These are phyloP conservation scores for Exocentrus adspersus DNA, from an alignment of 2,888 invertebrate genomes.

Conservation along the genomic window DNA sequence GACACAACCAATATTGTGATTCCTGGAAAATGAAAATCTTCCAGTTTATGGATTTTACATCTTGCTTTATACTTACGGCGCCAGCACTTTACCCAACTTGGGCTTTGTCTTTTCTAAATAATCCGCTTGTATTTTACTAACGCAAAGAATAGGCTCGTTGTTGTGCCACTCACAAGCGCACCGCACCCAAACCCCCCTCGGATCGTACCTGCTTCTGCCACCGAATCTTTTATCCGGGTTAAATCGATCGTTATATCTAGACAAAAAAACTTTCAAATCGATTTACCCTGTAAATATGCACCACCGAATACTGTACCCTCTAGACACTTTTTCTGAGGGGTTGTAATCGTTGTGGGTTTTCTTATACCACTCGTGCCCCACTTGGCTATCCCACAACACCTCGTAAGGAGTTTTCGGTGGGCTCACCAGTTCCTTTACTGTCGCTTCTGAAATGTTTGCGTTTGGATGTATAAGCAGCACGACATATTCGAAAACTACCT, in stretches of 20 bases:
- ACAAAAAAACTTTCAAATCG: too few relatives aligned
- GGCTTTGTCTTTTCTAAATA: conserved; percentile 59
- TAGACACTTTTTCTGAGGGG: conserved; percentile 61
- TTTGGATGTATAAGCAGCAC: too few relatives aligned
- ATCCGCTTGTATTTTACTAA: conserved; percentile 63
- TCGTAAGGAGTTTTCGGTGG: conserved; percentile 60
- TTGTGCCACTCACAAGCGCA: conserved; percentile 62
- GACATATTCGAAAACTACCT: conserved; percentile 31
- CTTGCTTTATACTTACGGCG: conserved; percentile 57
- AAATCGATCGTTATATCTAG: conserved; percentile 59
- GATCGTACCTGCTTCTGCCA: conserved; percentile 62
- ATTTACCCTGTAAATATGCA: too few relatives aligned
- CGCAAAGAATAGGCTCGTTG: conserved; percentile 57
- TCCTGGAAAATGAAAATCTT: conserved; percentile 54
- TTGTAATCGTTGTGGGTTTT: conserved; percentile 65
- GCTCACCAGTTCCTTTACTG: conserved; percentile 60
- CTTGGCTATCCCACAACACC: conserved; percentile 58
- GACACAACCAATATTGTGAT: conserved; percentile 61
- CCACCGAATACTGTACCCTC: conserved; percentile 54
- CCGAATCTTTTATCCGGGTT: conserved; percentile 65
- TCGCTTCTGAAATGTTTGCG: conserved; percentile 51
- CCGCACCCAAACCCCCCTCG: conserved; percentile 64
- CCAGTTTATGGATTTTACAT: too few relatives aligned
- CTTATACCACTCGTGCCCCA: conserved; percentile 63
- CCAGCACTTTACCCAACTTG: conserved; percentile 61